phyloP scores from a whole-genome alignment of 2,888 invertebrate species.

The Nasonovia ribisnigri region DNA sequence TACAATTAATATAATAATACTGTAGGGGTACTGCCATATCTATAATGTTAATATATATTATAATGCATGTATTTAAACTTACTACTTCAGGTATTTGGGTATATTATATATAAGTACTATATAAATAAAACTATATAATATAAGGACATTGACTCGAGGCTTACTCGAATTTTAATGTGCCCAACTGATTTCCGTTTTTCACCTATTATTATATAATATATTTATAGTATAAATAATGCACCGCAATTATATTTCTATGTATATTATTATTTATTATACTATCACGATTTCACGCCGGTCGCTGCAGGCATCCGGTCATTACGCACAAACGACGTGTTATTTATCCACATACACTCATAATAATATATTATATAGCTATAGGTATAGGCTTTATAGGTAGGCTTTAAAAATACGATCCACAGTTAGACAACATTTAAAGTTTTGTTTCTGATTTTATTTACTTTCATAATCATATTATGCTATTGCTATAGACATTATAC shows the following conservation, averaged over 20 bases:
- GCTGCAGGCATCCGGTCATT: constrained; percentile 47
- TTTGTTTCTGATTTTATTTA: neutral
- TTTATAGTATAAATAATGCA: neutral
- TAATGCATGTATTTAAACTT: too few relatives aligned
- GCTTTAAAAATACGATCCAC: too few relatives aligned
- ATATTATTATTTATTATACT: constrained; percentile 33
- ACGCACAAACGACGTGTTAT: neutral
- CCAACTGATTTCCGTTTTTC: constrained; percentile 31
- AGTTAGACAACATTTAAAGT: neutral
- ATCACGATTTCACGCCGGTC: constrained; percentile 48
- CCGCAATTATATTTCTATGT: neutral
- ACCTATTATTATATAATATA: constrained; percentile 9
- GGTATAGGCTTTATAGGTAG: too few relatives aligned
- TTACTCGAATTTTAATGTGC: neutral
- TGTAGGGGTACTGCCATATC: too few relatives aligned
- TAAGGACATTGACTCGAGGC: constrained; percentile 9
- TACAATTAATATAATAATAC: neutral
- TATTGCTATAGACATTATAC: neutral
- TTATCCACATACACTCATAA: neutral
- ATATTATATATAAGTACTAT: neutral
- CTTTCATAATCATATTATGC: neutral
- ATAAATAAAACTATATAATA: too few relatives aligned
- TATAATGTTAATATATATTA: neutral
- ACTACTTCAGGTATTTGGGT: neutral
- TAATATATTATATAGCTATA: too few relatives aligned